phyloP scores from a whole-genome alignment of 2,797 vertebrate species.

The Cossypha caffra region DNA sequence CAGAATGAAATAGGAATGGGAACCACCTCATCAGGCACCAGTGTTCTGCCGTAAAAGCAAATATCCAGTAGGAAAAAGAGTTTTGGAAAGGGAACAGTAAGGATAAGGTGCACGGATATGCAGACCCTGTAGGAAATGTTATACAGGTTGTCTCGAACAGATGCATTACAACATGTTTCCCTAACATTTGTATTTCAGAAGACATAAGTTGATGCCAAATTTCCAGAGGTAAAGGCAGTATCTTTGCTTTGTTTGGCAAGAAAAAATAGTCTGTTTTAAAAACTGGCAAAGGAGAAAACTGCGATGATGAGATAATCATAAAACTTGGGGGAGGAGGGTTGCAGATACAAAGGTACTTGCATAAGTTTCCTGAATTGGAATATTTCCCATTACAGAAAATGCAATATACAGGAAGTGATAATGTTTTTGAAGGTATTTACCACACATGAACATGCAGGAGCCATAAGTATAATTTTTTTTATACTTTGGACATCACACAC shows the following conservation, averaged over 20 bases:
- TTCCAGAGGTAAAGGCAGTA: not conserved
- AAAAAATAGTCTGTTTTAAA: conserved; percentile 17
- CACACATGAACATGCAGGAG: not conserved
- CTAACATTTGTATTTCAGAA: conserved; percentile 1
- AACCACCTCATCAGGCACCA: not conserved
- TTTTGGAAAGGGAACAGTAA: not conserved
- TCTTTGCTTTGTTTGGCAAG: conserved; percentile 16
- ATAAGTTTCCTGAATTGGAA: not conserved
- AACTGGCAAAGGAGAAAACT: not conserved
- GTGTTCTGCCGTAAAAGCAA: not conserved
- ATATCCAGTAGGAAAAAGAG: not conserved
- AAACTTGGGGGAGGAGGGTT: not conserved
- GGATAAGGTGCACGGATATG: not conserved
- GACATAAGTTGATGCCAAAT: not conserved
- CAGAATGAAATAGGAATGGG: not conserved
- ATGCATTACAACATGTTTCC: not conserved
- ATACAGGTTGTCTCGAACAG: not conserved
- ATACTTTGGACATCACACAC: not conserved
- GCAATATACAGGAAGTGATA: not conserved
- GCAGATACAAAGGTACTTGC: not conserved
- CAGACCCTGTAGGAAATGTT: not conserved
- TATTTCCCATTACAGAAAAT: not conserved
- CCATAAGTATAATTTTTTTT: not conserved
- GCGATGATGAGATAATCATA: not conserved
- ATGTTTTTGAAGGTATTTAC: not conserved